These are phyloP conservation scores for Elysia chlorotica DNA, from an alignment of 1,140 invertebrate genomes.

Conservation along the genomic window DNA sequence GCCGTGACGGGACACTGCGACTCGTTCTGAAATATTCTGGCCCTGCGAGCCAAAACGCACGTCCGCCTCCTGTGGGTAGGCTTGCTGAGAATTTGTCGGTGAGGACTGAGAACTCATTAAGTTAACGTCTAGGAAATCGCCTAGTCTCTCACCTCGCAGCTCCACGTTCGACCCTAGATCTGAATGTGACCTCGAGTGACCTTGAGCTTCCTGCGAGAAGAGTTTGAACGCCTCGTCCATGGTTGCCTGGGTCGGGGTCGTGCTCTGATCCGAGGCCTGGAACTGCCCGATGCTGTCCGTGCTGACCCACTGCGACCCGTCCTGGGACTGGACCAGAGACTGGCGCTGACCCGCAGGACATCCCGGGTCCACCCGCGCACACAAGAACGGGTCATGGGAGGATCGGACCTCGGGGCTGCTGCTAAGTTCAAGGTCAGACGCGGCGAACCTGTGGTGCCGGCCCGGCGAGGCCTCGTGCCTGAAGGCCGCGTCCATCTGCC, in stretches of 20 bases:
- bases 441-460: not conserved
- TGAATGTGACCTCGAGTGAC: too few species aligned
- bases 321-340: not conserved
- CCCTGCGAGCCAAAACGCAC: too few species aligned
- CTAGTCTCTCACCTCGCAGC: too few species aligned
- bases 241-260: not conserved
- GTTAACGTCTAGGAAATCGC: too few species aligned
- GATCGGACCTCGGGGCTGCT: not conserved
- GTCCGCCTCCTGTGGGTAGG: too few species aligned
- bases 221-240: too few species aligned
- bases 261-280: not conserved
- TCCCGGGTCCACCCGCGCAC: not conserved
- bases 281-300: not conserved
- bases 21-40: too few species aligned
- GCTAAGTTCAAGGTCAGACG: slow-evolving; percentile 14
- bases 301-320: not conserved
- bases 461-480: slow-evolving; percentile 21
- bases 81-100: too few species aligned
- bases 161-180: too few species aligned
- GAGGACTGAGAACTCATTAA: too few species aligned
- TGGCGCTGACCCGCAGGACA: not conserved
- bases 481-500: slow-evolving; percentile 52
- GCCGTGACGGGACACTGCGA: too few species aligned
- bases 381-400: not conserved
- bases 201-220: too few species aligned